Conservation (phyloP, 2,888 invertebrate genomes). For the Monopis laevigella region DNA sequence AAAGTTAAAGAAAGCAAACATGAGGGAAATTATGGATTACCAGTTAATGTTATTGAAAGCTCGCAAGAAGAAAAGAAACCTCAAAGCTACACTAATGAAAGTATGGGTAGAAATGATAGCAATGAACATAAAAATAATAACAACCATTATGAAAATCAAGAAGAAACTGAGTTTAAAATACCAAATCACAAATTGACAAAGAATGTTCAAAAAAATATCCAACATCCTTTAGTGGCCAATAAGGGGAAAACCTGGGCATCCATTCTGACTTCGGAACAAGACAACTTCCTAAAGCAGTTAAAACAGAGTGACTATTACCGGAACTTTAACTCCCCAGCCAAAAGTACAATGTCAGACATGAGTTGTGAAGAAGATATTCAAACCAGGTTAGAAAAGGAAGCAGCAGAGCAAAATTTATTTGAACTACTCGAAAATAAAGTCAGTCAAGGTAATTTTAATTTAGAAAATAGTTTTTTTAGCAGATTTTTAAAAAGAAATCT, state of each 20-base stretch:
- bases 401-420: constrained; percentile 77
- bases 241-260: constrained; percentile 57
- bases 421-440: constrained; percentile 81
- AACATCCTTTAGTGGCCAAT: constrained; percentile 45
- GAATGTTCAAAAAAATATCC: too few species aligned
- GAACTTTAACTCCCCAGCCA: constrained; percentile 49
- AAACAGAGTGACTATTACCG: constrained; percentile 58
- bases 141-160: background rate
- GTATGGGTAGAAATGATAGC: background rate
- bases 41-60: background rate
- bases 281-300: constrained; percentile 48
- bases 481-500: constrained; percentile 45
- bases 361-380: constrained; percentile 40
- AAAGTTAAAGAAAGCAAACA: background rate
- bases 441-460: constrained; percentile 74
- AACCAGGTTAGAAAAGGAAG: constrained; percentile 48
- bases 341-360: constrained; percentile 41
- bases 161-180: background rate
- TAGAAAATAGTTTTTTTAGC: constrained; percentile 71
- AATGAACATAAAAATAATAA: background rate
- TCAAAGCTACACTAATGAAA: background rate
- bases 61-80: background rate
- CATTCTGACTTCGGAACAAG: constrained; percentile 51
- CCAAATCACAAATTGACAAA: too few species aligned
- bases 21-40: background rate